Percentiles rank a stretch among this genome's conserved stretches.
These are phyloP conservation scores for Synanthedon myopaeformis DNA, from an alignment of 2,888 invertebrate genomes.

Conservation along the genomic window DNA sequence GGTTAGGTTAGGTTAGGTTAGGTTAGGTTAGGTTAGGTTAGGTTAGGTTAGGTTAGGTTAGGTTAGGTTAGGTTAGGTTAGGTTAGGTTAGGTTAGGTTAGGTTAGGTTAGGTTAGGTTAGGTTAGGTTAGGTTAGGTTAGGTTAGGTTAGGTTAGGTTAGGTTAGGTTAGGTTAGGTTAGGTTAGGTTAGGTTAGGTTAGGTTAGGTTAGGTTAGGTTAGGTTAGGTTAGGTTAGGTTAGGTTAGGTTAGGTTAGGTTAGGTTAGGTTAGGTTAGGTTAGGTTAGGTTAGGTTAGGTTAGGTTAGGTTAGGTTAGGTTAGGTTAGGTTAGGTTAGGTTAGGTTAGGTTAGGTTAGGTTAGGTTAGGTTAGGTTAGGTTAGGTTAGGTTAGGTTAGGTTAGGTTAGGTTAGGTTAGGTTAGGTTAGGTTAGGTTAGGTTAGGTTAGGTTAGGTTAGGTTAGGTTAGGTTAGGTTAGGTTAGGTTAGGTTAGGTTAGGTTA, in stretches of 20 bases:
- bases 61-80: conserved; percentile 5
- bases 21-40: conserved; percentile 1
- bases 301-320: conserved; percentile 1
- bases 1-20: neutral
- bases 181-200: conserved; percentile 1
- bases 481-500: conserved; percentile 7
- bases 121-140: conserved; percentile 7
- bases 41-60: conserved; percentile 10
- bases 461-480: conserved; percentile 12
- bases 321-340: conserved; percentile 1
- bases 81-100: conserved; percentile 8
- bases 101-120: conserved; percentile 5
- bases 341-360: conserved; percentile 1
- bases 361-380: conserved; percentile 1
- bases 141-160: conserved; percentile 7
- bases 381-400: conserved; percentile 1
- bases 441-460: conserved; percentile 14
- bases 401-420: conserved; percentile 9
- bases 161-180: conserved; percentile 5
- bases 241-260: conserved; percentile 1
- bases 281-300: conserved; percentile 1
- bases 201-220: conserved; percentile 1
- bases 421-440: conserved; percentile 13
- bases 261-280: conserved; percentile 1
- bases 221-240: conserved; percentile 1